These are phyloP conservation scores for Anhinga rufa DNA, from an alignment of 2,113 vertebrate genomes.

Conservation along the genomic window DNA sequence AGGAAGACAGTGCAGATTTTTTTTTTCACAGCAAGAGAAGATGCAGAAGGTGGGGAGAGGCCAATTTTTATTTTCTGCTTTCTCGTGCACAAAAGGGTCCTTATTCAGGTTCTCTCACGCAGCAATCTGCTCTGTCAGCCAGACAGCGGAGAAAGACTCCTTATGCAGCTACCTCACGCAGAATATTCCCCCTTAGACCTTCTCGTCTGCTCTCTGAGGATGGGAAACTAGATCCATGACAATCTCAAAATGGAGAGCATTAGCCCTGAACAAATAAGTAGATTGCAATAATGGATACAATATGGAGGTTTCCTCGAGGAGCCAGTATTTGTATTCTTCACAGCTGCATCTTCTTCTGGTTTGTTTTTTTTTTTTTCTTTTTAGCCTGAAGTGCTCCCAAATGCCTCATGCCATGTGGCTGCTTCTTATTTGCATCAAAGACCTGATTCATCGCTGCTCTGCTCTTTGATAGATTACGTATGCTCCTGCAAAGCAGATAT, in stretches of 20 bases:
- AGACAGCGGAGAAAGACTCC: neutral
- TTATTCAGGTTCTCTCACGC: neutral
- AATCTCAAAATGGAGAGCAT: neutral
- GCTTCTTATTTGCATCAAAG: slow-evolving; percentile 18
- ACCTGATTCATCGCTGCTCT: neutral
- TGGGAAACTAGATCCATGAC: neutral
- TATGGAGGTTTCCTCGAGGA: neutral
- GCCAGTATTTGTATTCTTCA: slow-evolving; percentile 27
- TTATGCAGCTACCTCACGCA: neutral
- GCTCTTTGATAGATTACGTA: neutral
- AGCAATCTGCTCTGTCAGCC: neutral
- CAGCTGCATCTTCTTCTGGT: neutral
- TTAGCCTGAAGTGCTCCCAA: slow-evolving; percentile 5
- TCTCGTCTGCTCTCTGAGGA: neutral
- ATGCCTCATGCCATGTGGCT: neutral
- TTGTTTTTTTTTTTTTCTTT: neutral
- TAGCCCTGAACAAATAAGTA: neutral
- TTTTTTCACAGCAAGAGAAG: neutral
- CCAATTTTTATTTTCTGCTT: neutral
- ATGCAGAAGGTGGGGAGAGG: neutral
- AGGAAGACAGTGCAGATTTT: neutral
- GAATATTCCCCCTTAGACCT: neutral
- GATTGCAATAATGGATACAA: neutral
- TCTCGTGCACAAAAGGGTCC: neutral
- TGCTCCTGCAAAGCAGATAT: neutral